Conservation (phyloP, 2,797 vertebrate species). For the Astyanax mexicanus region DNA sequence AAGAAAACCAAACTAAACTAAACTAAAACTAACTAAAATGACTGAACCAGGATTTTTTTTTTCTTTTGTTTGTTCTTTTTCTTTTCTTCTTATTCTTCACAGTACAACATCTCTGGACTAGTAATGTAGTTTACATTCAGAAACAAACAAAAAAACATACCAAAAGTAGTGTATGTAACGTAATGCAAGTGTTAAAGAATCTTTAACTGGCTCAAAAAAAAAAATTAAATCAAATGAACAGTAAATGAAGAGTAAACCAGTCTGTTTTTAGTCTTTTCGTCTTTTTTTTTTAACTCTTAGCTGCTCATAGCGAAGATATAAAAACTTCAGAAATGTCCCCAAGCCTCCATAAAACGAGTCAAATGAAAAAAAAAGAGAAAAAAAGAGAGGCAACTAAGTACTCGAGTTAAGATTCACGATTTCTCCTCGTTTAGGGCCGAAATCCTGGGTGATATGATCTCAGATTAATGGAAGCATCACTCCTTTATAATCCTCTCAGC, state of each 20-base stretch:
- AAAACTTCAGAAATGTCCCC: slow-evolving; percentile 17
- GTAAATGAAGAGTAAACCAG: too few relatives aligned
- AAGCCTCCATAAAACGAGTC: slow-evolving; percentile 23
- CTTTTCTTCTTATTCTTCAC: slow-evolving; percentile 43
- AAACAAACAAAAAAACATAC: too few relatives aligned
- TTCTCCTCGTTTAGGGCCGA: background rate
- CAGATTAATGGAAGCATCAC: slow-evolving; percentile 15
- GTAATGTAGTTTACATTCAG: slow-evolving; percentile 56
- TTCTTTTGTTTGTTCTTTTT: too few relatives aligned
- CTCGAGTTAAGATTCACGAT: slow-evolving; percentile 20
- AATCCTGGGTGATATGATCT: slow-evolving; percentile 1
- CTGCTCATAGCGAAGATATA: slow-evolving; percentile 27
- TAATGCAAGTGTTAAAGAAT: too few relatives aligned
- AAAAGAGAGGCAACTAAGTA: slow-evolving; percentile 16
- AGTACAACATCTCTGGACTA: slow-evolving; percentile 40
- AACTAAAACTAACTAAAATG: background rate
- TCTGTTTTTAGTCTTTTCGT: too few relatives aligned
- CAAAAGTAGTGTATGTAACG: background rate
- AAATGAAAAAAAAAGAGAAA: too few relatives aligned
- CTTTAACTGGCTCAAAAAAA: slow-evolving; percentile 15
- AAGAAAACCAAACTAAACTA: slow-evolving; percentile 30
- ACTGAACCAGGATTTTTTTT: slow-evolving; percentile 22
- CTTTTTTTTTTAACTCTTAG: too few relatives aligned
- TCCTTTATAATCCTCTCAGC: slow-evolving; percentile 2
- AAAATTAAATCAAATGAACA: slow-evolving; percentile 8